These are phyloP conservation scores for Calephelis perditalis DNA, from an alignment of 2,888 invertebrate species.

Conservation along the genomic window DNA sequence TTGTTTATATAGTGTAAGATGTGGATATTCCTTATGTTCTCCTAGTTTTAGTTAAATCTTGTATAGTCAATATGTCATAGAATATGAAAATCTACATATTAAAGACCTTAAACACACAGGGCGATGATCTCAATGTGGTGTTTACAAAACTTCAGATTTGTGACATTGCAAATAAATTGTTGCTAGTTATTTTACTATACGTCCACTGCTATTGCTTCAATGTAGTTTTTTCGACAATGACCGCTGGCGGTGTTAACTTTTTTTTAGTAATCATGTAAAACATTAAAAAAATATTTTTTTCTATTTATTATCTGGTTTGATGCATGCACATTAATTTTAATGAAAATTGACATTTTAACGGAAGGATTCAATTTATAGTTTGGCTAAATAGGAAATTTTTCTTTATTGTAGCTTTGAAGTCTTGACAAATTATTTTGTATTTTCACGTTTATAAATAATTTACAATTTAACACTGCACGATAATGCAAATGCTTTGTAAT, in stretches of 20 bases:
- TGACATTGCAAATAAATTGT: constrained; percentile 42
- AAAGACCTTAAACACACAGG: constrained; percentile 50
- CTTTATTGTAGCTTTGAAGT: neutral
- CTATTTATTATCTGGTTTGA: constrained; percentile 38
- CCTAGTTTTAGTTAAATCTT: constrained; percentile 65
- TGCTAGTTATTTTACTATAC: constrained; percentile 26
- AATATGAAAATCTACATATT: constrained; percentile 52
- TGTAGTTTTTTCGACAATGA: constrained; percentile 31
- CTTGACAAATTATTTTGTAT: constrained; percentile 17
- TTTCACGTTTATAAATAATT: constrained; percentile 12
- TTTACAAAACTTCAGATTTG: constrained; percentile 40
- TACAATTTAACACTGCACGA: constrained; percentile 12
- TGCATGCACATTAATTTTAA: constrained; percentile 22
- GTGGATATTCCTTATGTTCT: constrained; percentile 72
- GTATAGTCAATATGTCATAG: constrained; percentile 67
- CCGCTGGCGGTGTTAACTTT: constrained; percentile 58
- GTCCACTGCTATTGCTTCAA: constrained; percentile 20
- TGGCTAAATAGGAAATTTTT: neutral
- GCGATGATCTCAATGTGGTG: constrained; percentile 66
- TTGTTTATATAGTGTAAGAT: constrained; percentile 76
- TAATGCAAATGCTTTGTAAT: constrained; percentile 52
- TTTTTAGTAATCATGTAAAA: constrained; percentile 27
- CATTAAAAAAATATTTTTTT: constrained; percentile 31
- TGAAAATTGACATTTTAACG: constrained; percentile 14
- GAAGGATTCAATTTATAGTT: constrained; percentile 16